Evolutionary conservation across 2,888 invertebrate genomes (phyloP).

Genomic region (Carabus problematicus): DNA sequence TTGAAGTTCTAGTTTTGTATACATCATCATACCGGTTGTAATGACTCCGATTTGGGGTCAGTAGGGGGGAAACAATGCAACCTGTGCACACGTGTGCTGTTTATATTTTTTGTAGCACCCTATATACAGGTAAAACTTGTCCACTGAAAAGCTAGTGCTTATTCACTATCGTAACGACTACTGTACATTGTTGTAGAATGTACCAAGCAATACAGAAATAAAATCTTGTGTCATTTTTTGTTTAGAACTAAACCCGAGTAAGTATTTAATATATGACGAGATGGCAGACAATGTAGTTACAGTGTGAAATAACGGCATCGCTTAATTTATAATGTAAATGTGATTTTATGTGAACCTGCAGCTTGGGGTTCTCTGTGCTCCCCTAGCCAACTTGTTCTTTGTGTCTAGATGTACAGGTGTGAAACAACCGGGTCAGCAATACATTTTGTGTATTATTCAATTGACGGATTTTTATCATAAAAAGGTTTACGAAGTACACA

Average conservation of each 20-base stretch:
- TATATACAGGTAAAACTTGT: constrained; percentile 23
- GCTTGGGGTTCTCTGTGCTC: not conserved
- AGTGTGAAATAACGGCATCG: constrained; percentile 22
- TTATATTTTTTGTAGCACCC: not conserved
- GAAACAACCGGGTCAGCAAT: not conserved
- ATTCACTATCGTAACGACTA: not conserved
- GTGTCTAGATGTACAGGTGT: constrained; percentile 1
- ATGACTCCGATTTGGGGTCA: too few species aligned
- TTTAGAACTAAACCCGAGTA: too few species aligned
- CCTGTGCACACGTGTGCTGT: constrained; percentile 13
- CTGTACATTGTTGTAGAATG: too few species aligned
- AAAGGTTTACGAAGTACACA: too few species aligned
- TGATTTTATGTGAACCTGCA: constrained; percentile 18
- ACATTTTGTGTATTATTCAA: too few species aligned
- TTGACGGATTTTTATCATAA: too few species aligned
- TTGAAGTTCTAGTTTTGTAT: too few species aligned
- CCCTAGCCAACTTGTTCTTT: not conserved
- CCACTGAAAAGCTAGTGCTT: constrained; percentile 13
- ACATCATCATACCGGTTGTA: too few species aligned
- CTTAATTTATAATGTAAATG: constrained; percentile 21
- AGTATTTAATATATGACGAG: too few species aligned
- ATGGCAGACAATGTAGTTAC: constrained; percentile 20
- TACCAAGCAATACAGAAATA: too few species aligned
- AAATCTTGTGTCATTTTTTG: not conserved
- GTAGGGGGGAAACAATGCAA: constrained; percentile 8